Base-by-base conservation (phyloP, 2,888 invertebrate genomes). In the Muscina levida region DNA sequence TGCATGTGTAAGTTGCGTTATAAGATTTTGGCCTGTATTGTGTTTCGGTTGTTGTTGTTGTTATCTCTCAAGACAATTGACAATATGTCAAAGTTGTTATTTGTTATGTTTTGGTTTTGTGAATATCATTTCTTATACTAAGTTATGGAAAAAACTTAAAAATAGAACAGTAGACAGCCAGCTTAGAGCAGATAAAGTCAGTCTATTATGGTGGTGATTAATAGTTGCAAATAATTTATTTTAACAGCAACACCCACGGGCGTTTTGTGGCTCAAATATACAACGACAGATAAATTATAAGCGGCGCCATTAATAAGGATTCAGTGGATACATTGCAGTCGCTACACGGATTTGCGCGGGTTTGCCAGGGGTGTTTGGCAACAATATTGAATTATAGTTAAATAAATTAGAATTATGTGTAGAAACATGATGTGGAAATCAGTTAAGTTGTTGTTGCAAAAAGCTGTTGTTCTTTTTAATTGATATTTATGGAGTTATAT, bases 1-100 rank as follows among this genome's bases (percentile, higher is more conserved):
- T n/a, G n/a, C n/a, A n/a, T n/a, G n/a, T n/a, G n/a, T n/a, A n/a
- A n/a, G n/a, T n/a, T n/a, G n/a, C n/a, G n/a, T n/a, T n/a, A n/a
- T n/a, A n/a, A n/a, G n/a, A n/a, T n/a, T n/a, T n/a, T n/a, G n/a
- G n/a, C n/a, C n/a, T n/a, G n/a, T n/a, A n/a, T n/a, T n/a, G n/a
- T n/a, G n/a, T 48, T 11, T 48, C 15, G n/a, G 5, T 56, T 57
- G 15, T 59, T 59, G 15, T 19, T 59, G 39, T 59, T 59, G 37
- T 59, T 59, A 77, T 77, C 71, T 77, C 71, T 74, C 71, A 71
- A 65, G 73, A 46, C 67, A 57, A 72, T 77, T 80, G 80, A 80
- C 80, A 80, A 71, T 67, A 71, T 73, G 80, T 80, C 77, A 66
- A 31, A 42, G 39, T 37, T 31, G 65, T 57, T 31, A 31, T 57